Evolutionary conservation across 2,888 invertebrate genomes (phyloP).

Genomic region (Sinhomidia bicolor): DNA sequence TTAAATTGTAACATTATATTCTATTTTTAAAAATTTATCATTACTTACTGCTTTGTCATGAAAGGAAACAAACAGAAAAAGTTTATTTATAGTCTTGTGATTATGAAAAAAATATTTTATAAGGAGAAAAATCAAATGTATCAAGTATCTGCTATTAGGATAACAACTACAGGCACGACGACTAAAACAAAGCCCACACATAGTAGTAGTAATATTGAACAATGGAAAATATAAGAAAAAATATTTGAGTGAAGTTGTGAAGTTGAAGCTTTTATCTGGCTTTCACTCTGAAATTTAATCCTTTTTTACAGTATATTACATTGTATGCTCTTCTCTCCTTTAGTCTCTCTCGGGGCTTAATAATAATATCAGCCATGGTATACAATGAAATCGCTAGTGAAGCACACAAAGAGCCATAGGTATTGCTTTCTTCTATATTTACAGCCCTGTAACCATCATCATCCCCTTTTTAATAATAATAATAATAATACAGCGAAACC

Average conservation of each 20-base stretch:
- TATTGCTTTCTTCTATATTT: background rate
- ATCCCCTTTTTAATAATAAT: too few species aligned
- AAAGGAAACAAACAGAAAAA: too few species aligned
- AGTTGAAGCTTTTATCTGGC: slow-evolving; percentile 9
- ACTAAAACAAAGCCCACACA: background rate
- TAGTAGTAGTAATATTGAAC: background rate
- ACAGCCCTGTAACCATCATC: background rate
- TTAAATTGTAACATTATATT: background rate
- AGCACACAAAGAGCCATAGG: background rate
- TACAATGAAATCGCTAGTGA: slow-evolving; percentile 3
- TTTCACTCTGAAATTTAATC: slow-evolving; percentile 39
- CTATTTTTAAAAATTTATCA: too few species aligned
- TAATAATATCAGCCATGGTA: background rate
- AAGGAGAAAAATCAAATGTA: too few species aligned
- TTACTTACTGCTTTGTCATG: too few species aligned
- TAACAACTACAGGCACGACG: too few species aligned
- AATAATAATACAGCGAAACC: background rate
- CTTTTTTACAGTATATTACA: slow-evolving; percentile 1
- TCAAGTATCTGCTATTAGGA: too few species aligned
- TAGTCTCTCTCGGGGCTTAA: background rate
- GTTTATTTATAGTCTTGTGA: too few species aligned
- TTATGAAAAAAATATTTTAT: too few species aligned
- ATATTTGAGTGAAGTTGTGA: slow-evolving; percentile 13
- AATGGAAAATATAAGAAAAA: slow-evolving; percentile 2
- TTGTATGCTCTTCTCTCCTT: background rate